Conservation (phyloP, 92 coral and sea anemone species). For the Muricea muricata region DNA sequence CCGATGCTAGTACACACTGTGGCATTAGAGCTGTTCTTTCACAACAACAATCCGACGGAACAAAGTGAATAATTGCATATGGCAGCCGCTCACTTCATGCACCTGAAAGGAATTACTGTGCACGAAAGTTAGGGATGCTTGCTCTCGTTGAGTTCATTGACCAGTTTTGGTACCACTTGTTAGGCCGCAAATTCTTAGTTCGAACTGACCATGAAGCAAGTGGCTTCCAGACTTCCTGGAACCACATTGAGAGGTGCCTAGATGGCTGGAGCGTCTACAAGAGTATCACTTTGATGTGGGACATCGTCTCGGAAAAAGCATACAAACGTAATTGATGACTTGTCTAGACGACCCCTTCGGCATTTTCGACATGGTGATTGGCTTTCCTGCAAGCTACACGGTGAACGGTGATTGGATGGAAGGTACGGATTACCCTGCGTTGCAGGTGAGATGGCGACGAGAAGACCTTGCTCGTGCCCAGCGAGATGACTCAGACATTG, state of each 20-base stretch:
- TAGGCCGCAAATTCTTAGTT: conserved; percentile 44
- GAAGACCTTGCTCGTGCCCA: too few species aligned
- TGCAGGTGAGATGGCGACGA: too few species aligned
- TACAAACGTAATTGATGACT: conserved; percentile 63
- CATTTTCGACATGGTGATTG: conserved; percentile 41
- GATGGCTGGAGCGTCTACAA: conserved; percentile 56
- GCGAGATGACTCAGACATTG: too few species aligned
- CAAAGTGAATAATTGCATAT: too few species aligned
- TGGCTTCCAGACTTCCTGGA: conserved; percentile 46
- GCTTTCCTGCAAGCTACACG: conserved; percentile 57
- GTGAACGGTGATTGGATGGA: too few species aligned
- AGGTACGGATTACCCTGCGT: too few species aligned
- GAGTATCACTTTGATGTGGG: conserved; percentile 50
- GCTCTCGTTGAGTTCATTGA: conserved; percentile 41
- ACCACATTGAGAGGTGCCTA: conserved; percentile 52
- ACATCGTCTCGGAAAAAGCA: conserved; percentile 61
- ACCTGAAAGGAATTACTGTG: conserved; percentile 27
- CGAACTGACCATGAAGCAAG: conserved; percentile 45
- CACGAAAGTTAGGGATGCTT: conserved; percentile 23
- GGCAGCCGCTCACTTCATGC: conserved; percentile 33
- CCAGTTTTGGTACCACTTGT: conserved; percentile 30
- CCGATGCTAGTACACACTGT: too few species aligned
- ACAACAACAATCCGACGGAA: too few species aligned
- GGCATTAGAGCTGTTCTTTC: too few species aligned
- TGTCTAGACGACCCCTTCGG: conserved; percentile 63